These are phyloP conservation scores for Leucoraja erinaceus DNA, from an alignment of 2,113 vertebrate species.

Conservation along the genomic window DNA sequence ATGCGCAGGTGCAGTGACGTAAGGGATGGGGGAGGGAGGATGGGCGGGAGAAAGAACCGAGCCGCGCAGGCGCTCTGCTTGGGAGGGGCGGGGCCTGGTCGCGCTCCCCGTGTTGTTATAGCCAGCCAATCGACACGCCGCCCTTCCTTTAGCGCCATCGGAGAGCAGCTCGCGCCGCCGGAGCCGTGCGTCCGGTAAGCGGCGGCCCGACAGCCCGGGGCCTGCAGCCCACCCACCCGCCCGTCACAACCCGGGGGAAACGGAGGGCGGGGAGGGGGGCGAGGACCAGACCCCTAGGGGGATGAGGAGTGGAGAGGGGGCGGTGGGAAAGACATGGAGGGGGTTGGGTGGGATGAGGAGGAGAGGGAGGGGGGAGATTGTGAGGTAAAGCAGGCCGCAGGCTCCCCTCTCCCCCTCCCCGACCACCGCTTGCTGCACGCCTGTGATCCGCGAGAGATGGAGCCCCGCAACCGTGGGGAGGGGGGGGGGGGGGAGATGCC, in stretches of 20 bases:
- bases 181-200: neutral
- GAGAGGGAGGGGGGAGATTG: too few species aligned
- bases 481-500: too few species aligned
- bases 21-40: neutral
- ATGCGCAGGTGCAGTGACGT: too few species aligned
- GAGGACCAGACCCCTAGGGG: neutral
- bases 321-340: neutral
- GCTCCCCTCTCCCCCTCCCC: too few species aligned
- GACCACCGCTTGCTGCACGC: too few species aligned
- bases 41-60: neutral
- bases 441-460: neutral
- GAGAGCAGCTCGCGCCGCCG: constrained; percentile 3
- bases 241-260: neutral
- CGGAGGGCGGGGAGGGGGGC: neutral
- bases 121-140: neutral
- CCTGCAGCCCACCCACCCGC: neutral
- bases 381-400: too few species aligned
- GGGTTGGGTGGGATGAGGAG: too few species aligned
- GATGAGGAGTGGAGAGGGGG: neutral
- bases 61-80: too few species aligned
- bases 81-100: neutral
- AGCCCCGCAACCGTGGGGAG: neutral
- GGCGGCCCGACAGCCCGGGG: neutral
- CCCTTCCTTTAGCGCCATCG: constrained; percentile 29
- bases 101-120: constrained; percentile 2